Evolutionary conservation across 2,113 vertebrate genomes (phyloP), one percentile per base, ranked within the genome.

Genomic region (Nothoprocta perdicaria): DNA sequence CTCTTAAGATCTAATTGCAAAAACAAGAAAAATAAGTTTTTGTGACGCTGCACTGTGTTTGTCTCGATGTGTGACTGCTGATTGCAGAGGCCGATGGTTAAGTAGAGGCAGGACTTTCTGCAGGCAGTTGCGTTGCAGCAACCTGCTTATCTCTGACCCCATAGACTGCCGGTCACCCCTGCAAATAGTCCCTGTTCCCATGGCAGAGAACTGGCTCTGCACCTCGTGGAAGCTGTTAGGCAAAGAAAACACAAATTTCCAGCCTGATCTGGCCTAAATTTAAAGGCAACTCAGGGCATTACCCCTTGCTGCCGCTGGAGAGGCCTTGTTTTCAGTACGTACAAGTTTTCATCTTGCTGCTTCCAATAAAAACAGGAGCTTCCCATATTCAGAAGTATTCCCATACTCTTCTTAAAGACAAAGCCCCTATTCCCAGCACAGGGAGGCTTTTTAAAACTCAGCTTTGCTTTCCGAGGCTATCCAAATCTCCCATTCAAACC

Each of bases 1-100:
- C 84, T 89, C 81, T 95, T 84, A 57, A 91, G 89, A 84, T 86
- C 77, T 78, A 94, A 91, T 96, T 86, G 86, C 78, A 93, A 92
- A 96, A 94, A 88, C 92, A 89, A 95, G 91, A 89, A 38, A 38
- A 95, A 83, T 73, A 88, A 52, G 24, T 82, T 94, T 94, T 94
- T 82, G n/a, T 94, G 77, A 86, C 86, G 93, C 57, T 4, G 2
- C 63, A 66, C 1, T 2, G 45, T 80, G 80, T 80, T 96, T 80
- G 69, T 94, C 92, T 89, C 79, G 26, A 80, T 93, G 79, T 61
- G 17, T 35, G 86, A 77, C 78, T 84, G 35, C 79, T 95, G 95
- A 94, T 95, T 88, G 71, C 16, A 40, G 68, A 81, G 57, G 71
- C 33, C 89, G 93, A 84, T 66, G 14, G 84, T 80, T 75, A 58